Conservation (phyloP, 2,888 invertebrate species). For the Napeogenes sylphis region DNA sequence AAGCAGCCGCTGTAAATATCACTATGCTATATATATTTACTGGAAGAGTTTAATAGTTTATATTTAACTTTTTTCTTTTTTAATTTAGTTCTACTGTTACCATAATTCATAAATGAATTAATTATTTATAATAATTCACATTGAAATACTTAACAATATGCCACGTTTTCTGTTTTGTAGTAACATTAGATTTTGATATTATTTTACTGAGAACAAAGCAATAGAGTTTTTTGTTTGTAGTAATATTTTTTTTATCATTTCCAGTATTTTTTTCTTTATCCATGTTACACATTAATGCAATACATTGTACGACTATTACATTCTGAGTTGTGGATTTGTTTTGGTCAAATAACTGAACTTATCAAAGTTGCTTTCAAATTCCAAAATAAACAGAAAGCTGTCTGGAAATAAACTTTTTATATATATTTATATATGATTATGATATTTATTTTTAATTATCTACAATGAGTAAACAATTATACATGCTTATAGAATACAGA, state of each 20-base stretch:
- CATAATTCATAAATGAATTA: no score
- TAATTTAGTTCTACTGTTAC: neutral
- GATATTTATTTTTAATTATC: no score
- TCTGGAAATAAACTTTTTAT: constrained; percentile 13
- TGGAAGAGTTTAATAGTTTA: constrained; percentile 39
- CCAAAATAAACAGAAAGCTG: constrained; percentile 21
- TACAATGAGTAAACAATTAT: no score
- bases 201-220: neutral
- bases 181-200: no score
- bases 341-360: constrained; percentile 67
- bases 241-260: constrained; percentile 3
- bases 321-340: constrained; percentile 73
- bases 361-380: constrained; percentile 59
- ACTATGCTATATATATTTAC: constrained; percentile 32
- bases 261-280: constrained; percentile 28
- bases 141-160: no score
- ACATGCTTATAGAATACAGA: no score
- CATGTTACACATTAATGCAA: constrained; percentile 59
- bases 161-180: no score
- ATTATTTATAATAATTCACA: no score
- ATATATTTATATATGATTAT: no score
- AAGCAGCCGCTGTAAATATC: constrained; percentile 70
- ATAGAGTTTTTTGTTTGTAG: no score
- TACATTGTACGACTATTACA: constrained; percentile 64
- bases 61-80: neutral